Conservation (phyloP, 2,888 invertebrate species). For the Bedellia somnulentella region DNA sequence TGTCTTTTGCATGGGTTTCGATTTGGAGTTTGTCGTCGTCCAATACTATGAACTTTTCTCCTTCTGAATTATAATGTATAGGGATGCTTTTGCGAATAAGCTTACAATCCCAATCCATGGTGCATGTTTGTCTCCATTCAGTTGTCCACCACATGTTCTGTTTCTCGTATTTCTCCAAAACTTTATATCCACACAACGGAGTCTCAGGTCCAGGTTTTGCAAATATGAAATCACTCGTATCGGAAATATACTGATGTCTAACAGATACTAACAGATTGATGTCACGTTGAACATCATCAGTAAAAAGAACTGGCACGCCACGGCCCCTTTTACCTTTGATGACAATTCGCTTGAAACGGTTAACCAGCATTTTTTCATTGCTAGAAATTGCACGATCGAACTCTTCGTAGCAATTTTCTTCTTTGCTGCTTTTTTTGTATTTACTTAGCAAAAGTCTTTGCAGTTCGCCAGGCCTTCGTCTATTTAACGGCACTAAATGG, state of each 20-base stretch:
- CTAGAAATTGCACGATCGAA: slow-evolving; percentile 11
- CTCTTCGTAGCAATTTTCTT: slow-evolving; percentile 11
- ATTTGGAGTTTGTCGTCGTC: no score
- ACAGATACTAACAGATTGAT: slow-evolving; percentile 7
- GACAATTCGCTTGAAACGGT: slow-evolving; percentile 15
- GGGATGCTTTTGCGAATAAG: no score
- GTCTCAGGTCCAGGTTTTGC: slow-evolving; percentile 6
- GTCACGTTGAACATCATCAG: slow-evolving; percentile 12
- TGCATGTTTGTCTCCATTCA: no score
- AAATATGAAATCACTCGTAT: slow-evolving; percentile 4
- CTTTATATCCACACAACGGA: slow-evolving; percentile 16
- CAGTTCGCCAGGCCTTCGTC: slow-evolving; percentile 2
- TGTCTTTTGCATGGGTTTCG: no score
- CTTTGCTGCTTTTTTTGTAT: slow-evolving; percentile 8
- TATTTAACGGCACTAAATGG: background rate
- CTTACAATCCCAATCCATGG: no score
- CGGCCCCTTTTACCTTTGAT: slow-evolving; percentile 15
- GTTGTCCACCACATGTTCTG: no score
- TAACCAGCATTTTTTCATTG: slow-evolving; percentile 13
- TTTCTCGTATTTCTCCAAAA: slow-evolving; percentile 14
- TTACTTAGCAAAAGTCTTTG: slow-evolving; percentile 7
- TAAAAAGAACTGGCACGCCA: slow-evolving; percentile 17
- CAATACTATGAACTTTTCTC: no score
- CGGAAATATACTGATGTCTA: slow-evolving; percentile 2
- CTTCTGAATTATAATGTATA: no score